Conservation (phyloP, 1,140 invertebrate species). For the honey bee (Apis mellifera) region Amel_HAv3.1 CM009937.2:13205501-13206000, state of each 20-base stretch:
- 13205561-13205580: neutral
- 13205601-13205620: neutral
- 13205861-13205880: neutral
- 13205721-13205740: neutral
- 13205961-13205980: neutral
- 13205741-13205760: neutral
- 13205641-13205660: neutral
- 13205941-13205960: constrained; percentile 6
- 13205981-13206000: too few species aligned
- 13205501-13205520: neutral
- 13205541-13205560: neutral
- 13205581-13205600: neutral
- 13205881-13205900: neutral
- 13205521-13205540: neutral
- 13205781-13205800: neutral
- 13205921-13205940: constrained; percentile 10
- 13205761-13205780: neutral
- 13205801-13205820: neutral
- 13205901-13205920: neutral
- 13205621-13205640: neutral
- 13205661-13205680: neutral
- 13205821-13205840: too few species aligned
- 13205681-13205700: too few species aligned
- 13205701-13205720: too few species aligned
- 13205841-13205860: neutral